Evolutionary conservation across 92 coral and sea anemone species (phyloP).

Genomic region (Palythoa caribaeorum): DNA sequence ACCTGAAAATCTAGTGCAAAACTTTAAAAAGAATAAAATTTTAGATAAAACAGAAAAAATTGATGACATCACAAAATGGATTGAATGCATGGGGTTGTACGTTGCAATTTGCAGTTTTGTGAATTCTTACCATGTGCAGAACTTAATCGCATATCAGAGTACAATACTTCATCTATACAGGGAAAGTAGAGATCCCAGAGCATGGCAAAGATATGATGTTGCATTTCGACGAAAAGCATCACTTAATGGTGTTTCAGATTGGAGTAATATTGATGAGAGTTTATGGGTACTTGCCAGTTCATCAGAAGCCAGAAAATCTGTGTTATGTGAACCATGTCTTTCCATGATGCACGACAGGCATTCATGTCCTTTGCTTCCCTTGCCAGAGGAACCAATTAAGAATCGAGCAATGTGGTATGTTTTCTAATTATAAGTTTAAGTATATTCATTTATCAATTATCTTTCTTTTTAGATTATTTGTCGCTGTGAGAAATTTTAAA

Average conservation of each 20-base stretch:
- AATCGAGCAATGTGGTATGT: constrained; percentile 47
- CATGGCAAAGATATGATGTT: constrained; percentile 98
- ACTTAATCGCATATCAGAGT: constrained; percentile 86
- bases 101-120: constrained; percentile 72
- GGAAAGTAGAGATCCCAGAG: constrained; percentile 90
- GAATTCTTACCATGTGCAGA: constrained; percentile 73
- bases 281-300: constrained; percentile 95
- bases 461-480: background rate
- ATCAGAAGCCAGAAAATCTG: constrained; percentile 84
- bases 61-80: constrained; percentile 92
- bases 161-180: constrained; percentile 84
- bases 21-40: constrained; percentile 43
- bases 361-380: constrained; percentile 80
- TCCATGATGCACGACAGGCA: constrained; percentile 81
- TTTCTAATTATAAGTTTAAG: background rate
- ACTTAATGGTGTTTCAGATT: constrained; percentile 71
- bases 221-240: constrained; percentile 97
- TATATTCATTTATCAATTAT: background rate
- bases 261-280: constrained; percentile 94
- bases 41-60: constrained; percentile 83
- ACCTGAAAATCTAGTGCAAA: constrained; percentile 71
- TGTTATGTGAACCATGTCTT: constrained; percentile 89
- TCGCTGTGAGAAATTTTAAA: too few relatives aligned
- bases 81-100: constrained; percentile 92
- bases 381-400: constrained; percentile 48